phyloP scores from a whole-genome alignment of 2,797 vertebrate species.

The Carcharodon carcharias region DNA sequence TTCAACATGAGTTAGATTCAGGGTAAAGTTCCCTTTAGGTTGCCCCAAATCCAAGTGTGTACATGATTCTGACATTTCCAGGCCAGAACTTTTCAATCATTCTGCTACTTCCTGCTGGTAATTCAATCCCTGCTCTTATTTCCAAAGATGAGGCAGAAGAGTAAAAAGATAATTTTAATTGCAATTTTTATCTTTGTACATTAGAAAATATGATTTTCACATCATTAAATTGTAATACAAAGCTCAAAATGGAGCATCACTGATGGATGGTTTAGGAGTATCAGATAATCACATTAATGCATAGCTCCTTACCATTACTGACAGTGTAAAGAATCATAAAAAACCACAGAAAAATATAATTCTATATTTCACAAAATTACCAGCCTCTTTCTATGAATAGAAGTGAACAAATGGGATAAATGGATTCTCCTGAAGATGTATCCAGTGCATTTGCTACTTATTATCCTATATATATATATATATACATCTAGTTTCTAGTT shows the following conservation, averaged over 20 bases:
- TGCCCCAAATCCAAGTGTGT: background rate
- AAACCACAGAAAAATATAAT: background rate
- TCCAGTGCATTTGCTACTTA: conserved; percentile 13
- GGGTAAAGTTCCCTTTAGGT: background rate
- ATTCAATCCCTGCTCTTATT: background rate
- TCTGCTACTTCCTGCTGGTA: background rate
- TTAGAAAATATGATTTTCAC: background rate
- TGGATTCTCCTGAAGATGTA: conserved; percentile 1
- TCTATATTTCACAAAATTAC: background rate
- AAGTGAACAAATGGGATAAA: conserved; percentile 6
- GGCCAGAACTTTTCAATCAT: background rate
- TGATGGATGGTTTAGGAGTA: background rate
- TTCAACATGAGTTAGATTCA: too few relatives aligned
- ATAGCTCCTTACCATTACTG: background rate
- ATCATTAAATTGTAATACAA: conserved; percentile 17
- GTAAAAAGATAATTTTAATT: conserved; percentile 18
- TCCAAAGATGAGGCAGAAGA: background rate
- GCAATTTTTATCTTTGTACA: background rate
- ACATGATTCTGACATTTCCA: background rate
- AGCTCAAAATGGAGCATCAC: background rate
- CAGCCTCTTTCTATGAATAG: background rate
- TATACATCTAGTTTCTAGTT: background rate
- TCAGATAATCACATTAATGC: background rate
- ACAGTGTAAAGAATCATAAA: background rate
- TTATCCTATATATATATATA: background rate